These are phyloP conservation scores for Solen grandis DNA, from an alignment of 1,140 invertebrate genomes.

Conservation along the genomic window DNA sequence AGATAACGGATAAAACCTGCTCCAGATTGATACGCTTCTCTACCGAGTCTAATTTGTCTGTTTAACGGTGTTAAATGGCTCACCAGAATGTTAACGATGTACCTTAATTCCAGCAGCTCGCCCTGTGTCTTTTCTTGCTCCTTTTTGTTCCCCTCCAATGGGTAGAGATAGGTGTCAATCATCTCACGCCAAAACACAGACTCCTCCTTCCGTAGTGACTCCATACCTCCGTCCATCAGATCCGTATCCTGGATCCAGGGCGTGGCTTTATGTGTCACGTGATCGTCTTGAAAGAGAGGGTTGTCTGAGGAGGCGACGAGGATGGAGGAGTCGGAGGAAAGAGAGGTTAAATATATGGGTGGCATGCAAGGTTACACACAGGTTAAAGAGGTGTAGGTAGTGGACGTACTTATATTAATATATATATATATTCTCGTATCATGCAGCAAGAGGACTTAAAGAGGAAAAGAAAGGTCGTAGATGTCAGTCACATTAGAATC, in stretches of 20 bases:
- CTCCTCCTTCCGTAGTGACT: conserved; percentile 84
- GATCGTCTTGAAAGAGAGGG: conserved; percentile 54
- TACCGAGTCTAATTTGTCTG: too few species aligned
- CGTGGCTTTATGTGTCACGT: neutral
- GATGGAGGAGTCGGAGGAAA: neutral
- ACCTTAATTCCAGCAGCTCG: conserved; percentile 92
- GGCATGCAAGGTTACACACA: too few species aligned
- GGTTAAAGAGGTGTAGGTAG: too few species aligned
- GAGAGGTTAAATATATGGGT: neutral
- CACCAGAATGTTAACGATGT: too few species aligned
- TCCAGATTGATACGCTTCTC: too few species aligned
- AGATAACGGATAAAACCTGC: too few species aligned
- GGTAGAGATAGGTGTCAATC: conserved; percentile 69
- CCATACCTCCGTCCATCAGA: conserved; percentile 57
- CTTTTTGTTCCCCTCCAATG: conserved; percentile 66
- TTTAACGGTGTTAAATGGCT: too few species aligned
- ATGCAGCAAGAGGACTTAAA: too few species aligned
- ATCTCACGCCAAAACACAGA: conserved; percentile 68
- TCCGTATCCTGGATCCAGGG: conserved; percentile 43
- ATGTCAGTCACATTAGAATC: too few species aligned
- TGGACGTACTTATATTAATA: too few species aligned
- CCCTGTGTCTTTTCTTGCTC: conserved; percentile 81
- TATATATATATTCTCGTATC: too few species aligned
- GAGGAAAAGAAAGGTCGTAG: too few species aligned
- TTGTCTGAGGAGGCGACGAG: conserved; percentile 15